Evolutionary conservation across 2,113 vertebrate genomes (phyloP).

Genomic region (Emydura subglobosa): DNA sequence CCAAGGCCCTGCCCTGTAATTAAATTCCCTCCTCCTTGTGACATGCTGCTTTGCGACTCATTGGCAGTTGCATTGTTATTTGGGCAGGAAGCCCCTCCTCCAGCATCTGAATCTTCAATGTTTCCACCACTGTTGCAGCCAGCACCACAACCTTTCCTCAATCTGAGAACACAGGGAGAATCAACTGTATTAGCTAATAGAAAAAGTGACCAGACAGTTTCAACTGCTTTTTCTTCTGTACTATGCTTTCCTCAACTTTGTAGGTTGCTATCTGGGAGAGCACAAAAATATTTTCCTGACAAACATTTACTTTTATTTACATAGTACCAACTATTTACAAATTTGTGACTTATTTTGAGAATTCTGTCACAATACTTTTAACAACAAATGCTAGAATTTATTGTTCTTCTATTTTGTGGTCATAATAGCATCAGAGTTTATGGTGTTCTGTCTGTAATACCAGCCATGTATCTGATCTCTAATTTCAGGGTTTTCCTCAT

Average conservation of each 20-base stretch:
- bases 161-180: conserved; percentile 74
- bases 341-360: not conserved
- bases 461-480: accelerated
- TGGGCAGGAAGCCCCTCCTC: conserved; percentile 88
- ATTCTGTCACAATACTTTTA: not conserved
- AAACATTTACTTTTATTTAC: not conserved
- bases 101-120: conserved; percentile 94
- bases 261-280: not conserved
- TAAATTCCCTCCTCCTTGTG: conserved; percentile 76
- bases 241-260: not conserved
- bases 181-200: not conserved
- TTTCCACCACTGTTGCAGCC: conserved; percentile 99
- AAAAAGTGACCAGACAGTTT: not conserved
- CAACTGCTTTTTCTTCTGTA: not conserved
- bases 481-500: not conserved
- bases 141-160: conserved; percentile 97
- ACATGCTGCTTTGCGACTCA: conserved; percentile 88
- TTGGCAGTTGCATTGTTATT: conserved; percentile 87
- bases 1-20: conserved; percentile 80
- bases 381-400: not conserved
- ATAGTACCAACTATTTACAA: not conserved
- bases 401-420: not conserved
- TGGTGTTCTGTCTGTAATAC: not conserved
- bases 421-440: not conserved
- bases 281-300: not conserved